These are phyloP conservation scores for Steinernema khuongi DNA, from an alignment of 1,140 invertebrate genomes.

Conservation along the genomic window DNA sequence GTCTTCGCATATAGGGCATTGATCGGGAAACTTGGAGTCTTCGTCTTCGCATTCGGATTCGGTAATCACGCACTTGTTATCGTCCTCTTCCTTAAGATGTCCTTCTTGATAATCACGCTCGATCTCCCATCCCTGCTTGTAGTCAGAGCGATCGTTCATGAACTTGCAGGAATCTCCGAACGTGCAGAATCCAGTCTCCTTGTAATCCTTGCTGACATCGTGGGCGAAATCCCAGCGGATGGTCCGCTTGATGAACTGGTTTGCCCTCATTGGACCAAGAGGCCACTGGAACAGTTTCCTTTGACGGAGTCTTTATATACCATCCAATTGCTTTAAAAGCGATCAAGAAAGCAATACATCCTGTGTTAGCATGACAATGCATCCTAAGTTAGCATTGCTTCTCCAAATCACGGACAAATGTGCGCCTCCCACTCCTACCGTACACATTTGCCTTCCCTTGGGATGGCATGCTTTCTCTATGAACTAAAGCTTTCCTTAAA, in stretches of 20 bases:
- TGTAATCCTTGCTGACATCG: slow-evolving; percentile 99
- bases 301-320: slow-evolving; percentile 79
- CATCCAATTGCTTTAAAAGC: too few species aligned
- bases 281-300: slow-evolving; percentile 62
- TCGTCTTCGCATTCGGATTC: slow-evolving; percentile 71
- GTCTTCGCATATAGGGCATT: slow-evolving; percentile 84
- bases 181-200: slow-evolving; percentile 98
- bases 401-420: too few species aligned
- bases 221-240: slow-evolving; percentile 99
- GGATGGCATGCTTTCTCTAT: too few species aligned
- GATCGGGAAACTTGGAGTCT: slow-evolving; percentile 78
- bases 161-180: slow-evolving; percentile 99
- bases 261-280: slow-evolving; percentile 81
- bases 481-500: too few species aligned
- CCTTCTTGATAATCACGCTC: slow-evolving; percentile 75
- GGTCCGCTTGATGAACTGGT: slow-evolving; percentile 85
- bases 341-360: too few species aligned
- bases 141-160: slow-evolving; percentile 91
- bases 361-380: too few species aligned
- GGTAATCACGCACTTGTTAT: slow-evolving; percentile 70
- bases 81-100: slow-evolving; percentile 65
- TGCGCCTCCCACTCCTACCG: too few species aligned
- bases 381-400: too few species aligned
- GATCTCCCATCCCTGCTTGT: slow-evolving; percentile 96
- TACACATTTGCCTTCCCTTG: too few species aligned